Evolutionary conservation across 2,797 vertebrate species (phyloP).

Genomic region (Cossypha niveicapilla): DNA sequence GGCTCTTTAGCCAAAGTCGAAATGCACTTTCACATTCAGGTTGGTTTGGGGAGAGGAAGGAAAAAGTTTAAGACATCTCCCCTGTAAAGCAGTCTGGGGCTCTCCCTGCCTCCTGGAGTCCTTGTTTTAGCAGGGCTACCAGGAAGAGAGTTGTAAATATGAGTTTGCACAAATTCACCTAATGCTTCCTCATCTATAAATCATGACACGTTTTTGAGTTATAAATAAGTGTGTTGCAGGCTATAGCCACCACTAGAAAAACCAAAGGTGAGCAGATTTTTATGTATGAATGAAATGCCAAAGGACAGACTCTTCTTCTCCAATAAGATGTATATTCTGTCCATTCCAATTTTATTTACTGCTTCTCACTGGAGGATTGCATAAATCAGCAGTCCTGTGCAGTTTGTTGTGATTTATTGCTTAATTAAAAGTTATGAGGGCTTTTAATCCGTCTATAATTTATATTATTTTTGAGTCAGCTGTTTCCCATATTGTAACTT

Average conservation of each 20-base stretch:
- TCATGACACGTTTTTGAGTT: neutral
- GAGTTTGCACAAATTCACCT: neutral
- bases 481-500: slow-evolving; percentile 35
- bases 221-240: neutral
- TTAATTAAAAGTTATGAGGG: slow-evolving; percentile 71
- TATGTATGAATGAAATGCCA: neutral
- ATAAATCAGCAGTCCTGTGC: slow-evolving; percentile 54
- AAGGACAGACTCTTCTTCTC: neutral
- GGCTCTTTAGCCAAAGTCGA: neutral
- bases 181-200: neutral
- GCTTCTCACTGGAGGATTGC: slow-evolving; percentile 21
- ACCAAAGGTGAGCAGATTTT: neutral
- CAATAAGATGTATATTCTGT: neutral
- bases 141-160: neutral
- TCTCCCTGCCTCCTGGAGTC: neutral
- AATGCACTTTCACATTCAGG: neutral
- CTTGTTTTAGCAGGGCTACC: neutral
- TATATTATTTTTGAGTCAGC: slow-evolving; percentile 60
- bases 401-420: slow-evolving; percentile 61
- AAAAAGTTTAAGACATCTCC: neutral
- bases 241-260: neutral
- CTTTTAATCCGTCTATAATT: slow-evolving; percentile 65
- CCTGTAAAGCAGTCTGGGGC: neutral
- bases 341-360: slow-evolving; percentile 59
- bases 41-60: neutral